Evolutionary conservation across 2,113 vertebrate genomes (phyloP), one percentile per base, ranked within the genome.

Genomic region (Thamnaconus septentrionalis): DNA sequence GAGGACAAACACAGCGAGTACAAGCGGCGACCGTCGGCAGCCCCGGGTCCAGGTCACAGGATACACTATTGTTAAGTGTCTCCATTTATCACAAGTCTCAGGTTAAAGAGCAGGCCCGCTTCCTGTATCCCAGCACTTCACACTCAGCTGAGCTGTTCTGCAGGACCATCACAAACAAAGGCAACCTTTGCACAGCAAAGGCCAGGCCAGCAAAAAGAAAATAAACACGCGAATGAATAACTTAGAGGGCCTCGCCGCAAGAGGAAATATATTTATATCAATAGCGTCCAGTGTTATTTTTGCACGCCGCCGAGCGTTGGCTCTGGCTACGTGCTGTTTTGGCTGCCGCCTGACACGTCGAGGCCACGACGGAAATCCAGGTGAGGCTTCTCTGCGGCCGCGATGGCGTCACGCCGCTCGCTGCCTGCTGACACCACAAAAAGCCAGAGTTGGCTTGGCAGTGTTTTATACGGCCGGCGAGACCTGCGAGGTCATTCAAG

Each of bases 21-120:
- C 51, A 87, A 92, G 89, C 66, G 80, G 86, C 78, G 41, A 42
- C 84, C 92, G 93, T 95, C 94, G 95, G 94, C 94, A 92, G 85
- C 73, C 79, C 66, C 72, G 64, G 76, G 83, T 82, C 80, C 86
- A 56, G 76, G 76, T 89, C 75, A 89, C 92, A 94, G 95, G 95
- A 97, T 95, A 93, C 82, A 87, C 93, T 93, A 96, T 97, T 97
- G 96, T 96, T 96, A 93, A 94, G 90, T 91, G 92, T 90, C 91
- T 91, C 94, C 93, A 97, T 98, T 96, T 95, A 98, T 98, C 88
- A 92, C 92, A 85, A 49, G 81, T 80, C 65, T 75, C 88, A 87
- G 95, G 94, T 93, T 93, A 94, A 79, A 88, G 94, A 94, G 91
- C 91, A 93, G 86, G 87, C 87, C 89, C 79, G 88, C 92, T 90